These are phyloP conservation scores for Anoplophora glabripennis DNA, from an alignment of 1,140 invertebrate species.

Conservation along the genomic window DNA sequence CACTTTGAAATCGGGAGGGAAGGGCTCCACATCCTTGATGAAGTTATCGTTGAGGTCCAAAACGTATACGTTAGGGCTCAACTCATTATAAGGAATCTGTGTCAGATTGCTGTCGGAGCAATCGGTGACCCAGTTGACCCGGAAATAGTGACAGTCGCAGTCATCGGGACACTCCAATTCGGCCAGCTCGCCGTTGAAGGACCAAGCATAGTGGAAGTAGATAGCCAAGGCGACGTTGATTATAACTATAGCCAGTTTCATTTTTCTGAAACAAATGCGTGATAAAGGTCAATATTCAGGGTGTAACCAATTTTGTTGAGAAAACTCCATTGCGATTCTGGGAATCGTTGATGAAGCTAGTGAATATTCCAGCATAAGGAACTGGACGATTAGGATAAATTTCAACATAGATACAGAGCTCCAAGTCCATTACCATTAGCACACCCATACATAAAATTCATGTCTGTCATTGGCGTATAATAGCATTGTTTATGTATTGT, in stretches of 20 bases:
- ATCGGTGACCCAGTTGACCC: constrained; percentile 74
- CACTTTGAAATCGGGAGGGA: constrained; percentile 65
- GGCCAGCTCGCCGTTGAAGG: constrained; percentile 59
- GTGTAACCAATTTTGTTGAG: too few relatives aligned
- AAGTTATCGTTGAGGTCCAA: constrained; percentile 70
- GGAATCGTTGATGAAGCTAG: too few relatives aligned
- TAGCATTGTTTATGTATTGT: too few relatives aligned
- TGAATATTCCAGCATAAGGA: too few relatives aligned
- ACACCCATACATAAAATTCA: too few relatives aligned
- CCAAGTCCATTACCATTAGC: too few relatives aligned
- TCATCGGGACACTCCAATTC: constrained; percentile 69
- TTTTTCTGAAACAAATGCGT: constrained; percentile 8
- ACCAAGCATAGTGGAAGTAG: constrained; percentile 2
- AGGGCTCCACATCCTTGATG: constrained; percentile 57
- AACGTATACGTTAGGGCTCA: constrained; percentile 68
- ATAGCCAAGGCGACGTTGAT: not conserved
- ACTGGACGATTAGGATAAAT: too few relatives aligned
- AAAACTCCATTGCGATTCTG: too few relatives aligned
- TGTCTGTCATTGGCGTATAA: too few relatives aligned
- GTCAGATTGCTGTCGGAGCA: constrained; percentile 75
- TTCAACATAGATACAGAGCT: too few relatives aligned
- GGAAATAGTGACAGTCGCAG: constrained; percentile 73
- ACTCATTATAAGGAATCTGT: constrained; percentile 62
- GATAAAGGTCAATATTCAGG: not conserved
- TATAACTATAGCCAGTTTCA: not conserved